Percentiles rank a stretch among this genome's conserved stretches.
Conservation (phyloP, 2,797 vertebrate genomes). For the Notolepis coatsorum region DNA sequence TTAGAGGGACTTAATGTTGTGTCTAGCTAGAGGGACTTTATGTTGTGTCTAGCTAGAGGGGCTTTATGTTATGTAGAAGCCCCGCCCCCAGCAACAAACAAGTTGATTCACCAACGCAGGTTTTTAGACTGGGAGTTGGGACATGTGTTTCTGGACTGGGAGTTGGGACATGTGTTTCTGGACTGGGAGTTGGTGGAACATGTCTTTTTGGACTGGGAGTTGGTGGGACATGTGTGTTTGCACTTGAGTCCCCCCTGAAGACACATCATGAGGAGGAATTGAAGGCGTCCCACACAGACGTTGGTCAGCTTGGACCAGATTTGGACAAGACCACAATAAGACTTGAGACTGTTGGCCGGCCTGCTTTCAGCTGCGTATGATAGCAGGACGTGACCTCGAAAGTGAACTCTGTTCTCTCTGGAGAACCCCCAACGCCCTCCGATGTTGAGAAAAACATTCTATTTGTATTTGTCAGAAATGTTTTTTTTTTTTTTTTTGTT, state of each 20-base stretch:
- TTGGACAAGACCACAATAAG: conserved; percentile 27
- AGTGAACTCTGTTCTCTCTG: conserved; percentile 16
- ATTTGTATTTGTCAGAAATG: conserved; percentile 62
- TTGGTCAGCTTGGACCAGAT: conserved; percentile 32
- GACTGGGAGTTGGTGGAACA: too few species aligned
- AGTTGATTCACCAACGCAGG: conserved; percentile 50
- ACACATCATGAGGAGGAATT: conserved; percentile 39
- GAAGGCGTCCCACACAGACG: conserved; percentile 30
- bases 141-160: conserved; percentile 41
- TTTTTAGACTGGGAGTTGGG: conserved; percentile 34
- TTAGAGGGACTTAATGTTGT: conserved; percentile 24
- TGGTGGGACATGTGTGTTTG: conserved; percentile 59
- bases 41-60: too few species aligned
- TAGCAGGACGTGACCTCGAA: not conserved
- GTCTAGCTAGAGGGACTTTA: conserved; percentile 24
- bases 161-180: conserved; percentile 50
- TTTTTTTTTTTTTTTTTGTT: conserved; percentile 40
- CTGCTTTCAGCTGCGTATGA: not conserved
- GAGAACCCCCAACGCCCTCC: conserved; percentile 27
- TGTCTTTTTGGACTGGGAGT: conserved; percentile 37
- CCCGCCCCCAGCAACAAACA: conserved; percentile 22
- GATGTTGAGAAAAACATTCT: conserved; percentile 62
- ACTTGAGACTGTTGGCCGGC: conserved; percentile 13
- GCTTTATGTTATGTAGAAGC: conserved; percentile 51
- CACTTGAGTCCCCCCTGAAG: conserved; percentile 43